These are phyloP conservation scores for Drosophila insularis DNA, from an alignment of 1,140 invertebrate species.

Conservation along the genomic window DNA sequence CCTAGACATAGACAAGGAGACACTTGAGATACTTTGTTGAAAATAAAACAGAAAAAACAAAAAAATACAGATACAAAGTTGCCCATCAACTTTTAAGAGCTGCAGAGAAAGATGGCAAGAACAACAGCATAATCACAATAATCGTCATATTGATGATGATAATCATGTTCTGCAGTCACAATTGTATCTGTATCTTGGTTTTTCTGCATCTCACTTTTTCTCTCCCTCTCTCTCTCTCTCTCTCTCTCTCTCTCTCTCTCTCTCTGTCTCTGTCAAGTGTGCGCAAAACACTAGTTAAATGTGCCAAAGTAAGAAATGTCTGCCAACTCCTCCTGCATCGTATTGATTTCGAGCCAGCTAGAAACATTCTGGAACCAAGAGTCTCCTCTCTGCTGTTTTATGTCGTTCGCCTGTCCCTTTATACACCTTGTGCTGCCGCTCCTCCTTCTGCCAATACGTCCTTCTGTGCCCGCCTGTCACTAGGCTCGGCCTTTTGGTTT, in stretches of 20 bases:
- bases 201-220: constrained; percentile 22
- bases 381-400: constrained; percentile 46
- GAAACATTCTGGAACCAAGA: background rate
- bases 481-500: constrained; percentile 27
- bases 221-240: background rate
- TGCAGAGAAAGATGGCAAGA: constrained; percentile 30
- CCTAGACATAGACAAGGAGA: constrained; percentile 7
- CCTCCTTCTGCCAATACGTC: constrained; percentile 49
- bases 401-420: constrained; percentile 63
- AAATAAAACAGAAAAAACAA: background rate
- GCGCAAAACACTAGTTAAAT: constrained; percentile 78
- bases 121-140: constrained; percentile 23
- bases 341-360: constrained; percentile 64
- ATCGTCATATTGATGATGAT: constrained; percentile 13
- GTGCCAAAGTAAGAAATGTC: constrained; percentile 76
- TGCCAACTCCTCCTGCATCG: constrained; percentile 30
- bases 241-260: constrained; percentile 25
- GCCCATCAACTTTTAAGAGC: constrained; percentile 50
- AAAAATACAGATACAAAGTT: constrained; percentile 29
- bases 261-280: constrained; percentile 49
- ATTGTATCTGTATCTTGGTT: constrained; percentile 50
- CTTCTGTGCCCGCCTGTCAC: constrained; percentile 47
- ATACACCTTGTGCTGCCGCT: constrained; percentile 58
- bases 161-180: constrained; percentile 44
- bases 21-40: constrained; percentile 23